Percentiles rank a stretch among this genome's conserved stretches.
These are phyloP conservation scores for Antheraea pernyi DNA, from an alignment of 1,140 invertebrate genomes.

Conservation along the genomic window DNA sequence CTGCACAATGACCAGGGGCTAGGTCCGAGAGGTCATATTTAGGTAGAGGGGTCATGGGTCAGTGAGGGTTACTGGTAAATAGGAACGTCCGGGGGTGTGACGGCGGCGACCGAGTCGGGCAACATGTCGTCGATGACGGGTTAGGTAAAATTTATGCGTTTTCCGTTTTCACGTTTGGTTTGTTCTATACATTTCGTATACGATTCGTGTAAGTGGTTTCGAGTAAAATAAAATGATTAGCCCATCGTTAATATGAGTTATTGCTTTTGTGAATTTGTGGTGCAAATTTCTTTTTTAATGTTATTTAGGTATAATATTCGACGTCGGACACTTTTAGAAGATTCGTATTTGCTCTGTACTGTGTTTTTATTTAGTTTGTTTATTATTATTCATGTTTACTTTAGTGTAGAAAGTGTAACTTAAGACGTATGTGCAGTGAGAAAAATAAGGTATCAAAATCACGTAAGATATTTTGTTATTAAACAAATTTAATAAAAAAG, in stretches of 20 bases:
- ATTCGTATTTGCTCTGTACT: too few species aligned
- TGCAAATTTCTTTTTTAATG: too few species aligned
- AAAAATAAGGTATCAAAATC: too few species aligned
- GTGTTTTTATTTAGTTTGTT: neutral
- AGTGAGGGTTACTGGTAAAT: slow-evolving; percentile 69
- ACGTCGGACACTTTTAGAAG: too few species aligned
- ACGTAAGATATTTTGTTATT: too few species aligned
- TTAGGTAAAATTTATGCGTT: slow-evolving; percentile 56
- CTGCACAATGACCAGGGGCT: slow-evolving; percentile 62
- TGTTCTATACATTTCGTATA: slow-evolving; percentile 21
- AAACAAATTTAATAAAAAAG: too few species aligned
- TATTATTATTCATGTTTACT: slow-evolving; percentile 19
- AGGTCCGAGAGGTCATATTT: slow-evolving; percentile 70
- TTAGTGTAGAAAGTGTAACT: too few species aligned
- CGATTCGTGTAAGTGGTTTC: slow-evolving; percentile 9
- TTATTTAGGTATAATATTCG: too few species aligned
- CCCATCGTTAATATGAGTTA: slow-evolving; percentile 9
- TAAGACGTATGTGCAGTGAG: too few species aligned
- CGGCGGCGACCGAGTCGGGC: slow-evolving; percentile 44
- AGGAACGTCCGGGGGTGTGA: slow-evolving; percentile 64
- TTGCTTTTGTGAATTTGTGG: neutral
- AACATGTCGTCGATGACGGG: slow-evolving; percentile 58
- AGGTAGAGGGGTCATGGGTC: slow-evolving; percentile 73
- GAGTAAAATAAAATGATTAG: slow-evolving; percentile 7
- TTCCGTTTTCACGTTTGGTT: slow-evolving; percentile 32